These are phyloP conservation scores for Notarius quadriscutis DNA, from an alignment of 2,113 vertebrate genomes.

Conservation along the genomic window DNA sequence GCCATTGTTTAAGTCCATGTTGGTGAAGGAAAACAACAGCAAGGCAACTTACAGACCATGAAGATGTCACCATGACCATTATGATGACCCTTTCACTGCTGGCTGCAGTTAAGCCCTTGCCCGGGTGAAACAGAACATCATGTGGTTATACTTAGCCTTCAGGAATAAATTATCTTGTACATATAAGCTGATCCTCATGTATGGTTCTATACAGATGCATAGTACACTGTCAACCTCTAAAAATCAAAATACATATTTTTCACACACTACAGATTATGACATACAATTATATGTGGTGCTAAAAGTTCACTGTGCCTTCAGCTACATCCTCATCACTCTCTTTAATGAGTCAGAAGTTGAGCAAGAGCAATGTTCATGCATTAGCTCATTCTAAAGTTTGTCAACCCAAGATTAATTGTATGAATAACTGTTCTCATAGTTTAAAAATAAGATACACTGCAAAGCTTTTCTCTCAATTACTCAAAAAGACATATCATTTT, in stretches of 20 bases:
- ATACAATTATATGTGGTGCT: not conserved
- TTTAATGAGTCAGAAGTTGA: conserved; percentile 1
- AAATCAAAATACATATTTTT: conserved; percentile 25
- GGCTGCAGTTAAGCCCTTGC: conserved; percentile 3
- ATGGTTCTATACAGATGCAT: not conserved
- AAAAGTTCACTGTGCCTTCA: not conserved
- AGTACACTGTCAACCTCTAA: not conserved
- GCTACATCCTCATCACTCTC: not conserved
- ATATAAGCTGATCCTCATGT: conserved; percentile 40
- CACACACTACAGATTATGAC: not conserved
- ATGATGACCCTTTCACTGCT: conserved; percentile 33
- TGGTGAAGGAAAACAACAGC: conserved; percentile 33
- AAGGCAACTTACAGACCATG: conserved; percentile 29
- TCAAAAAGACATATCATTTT: conserved; percentile 47
- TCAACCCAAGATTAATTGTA: conserved; percentile 27
- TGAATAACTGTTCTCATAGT: conserved; percentile 27
- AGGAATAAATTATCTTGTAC: conserved; percentile 40
- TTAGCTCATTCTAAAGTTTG: conserved; percentile 34
- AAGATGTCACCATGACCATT: conserved; percentile 55
- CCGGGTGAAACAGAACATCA: conserved; percentile 24
- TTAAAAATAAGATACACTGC: conserved; percentile 15
- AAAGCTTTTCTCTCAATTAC: conserved; percentile 2
- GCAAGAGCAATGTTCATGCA: not conserved
- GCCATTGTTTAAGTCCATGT: conserved; percentile 62
- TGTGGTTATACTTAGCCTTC: conserved; percentile 18